Evolutionary conservation across 2,113 vertebrate species (phyloP).

Genomic region (Gadus chalcogrammus): DNA sequence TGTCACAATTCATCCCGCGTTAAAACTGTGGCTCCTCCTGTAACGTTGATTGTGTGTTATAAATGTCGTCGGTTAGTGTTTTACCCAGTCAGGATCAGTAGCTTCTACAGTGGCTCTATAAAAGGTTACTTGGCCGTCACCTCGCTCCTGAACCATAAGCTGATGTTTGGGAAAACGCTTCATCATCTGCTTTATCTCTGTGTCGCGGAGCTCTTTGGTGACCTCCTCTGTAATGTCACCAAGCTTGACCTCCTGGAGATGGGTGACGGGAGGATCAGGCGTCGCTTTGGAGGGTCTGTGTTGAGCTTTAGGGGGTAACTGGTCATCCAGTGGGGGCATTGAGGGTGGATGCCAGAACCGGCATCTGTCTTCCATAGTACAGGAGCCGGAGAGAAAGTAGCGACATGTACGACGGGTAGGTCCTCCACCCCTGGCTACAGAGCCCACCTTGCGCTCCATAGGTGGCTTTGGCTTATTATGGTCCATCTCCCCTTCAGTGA

Average conservation of each 20-base stretch:
- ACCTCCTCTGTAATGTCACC: constrained; percentile 70
- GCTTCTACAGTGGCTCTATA: constrained; percentile 70
- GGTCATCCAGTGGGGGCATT: constrained; percentile 41
- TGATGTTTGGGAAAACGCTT: constrained; percentile 76
- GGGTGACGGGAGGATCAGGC: constrained; percentile 26
- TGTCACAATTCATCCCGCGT: too few relatives aligned
- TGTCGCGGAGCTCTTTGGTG: constrained; percentile 63
- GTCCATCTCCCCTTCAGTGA: constrained; percentile 10
- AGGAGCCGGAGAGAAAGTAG: constrained; percentile 77
- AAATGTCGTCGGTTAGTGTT: too few relatives aligned
- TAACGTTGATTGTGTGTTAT: too few relatives aligned
- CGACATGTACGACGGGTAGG: constrained; percentile 63
- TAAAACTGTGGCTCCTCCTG: too few relatives aligned
- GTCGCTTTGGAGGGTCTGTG: neutral
- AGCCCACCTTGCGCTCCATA: constrained; percentile 10
- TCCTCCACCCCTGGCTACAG: constrained; percentile 8
- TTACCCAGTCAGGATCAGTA: constrained; percentile 81
- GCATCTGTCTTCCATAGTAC: constrained; percentile 75
- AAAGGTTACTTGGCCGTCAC: constrained; percentile 72
- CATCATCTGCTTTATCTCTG: constrained; percentile 73
- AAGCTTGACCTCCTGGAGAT: constrained; percentile 61
- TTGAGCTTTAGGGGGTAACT: neutral
- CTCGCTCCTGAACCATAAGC: constrained; percentile 75
- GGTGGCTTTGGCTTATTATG: constrained; percentile 2
- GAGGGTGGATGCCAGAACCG: constrained; percentile 75